phyloP scores from a whole-genome alignment of 2,888 invertebrate genomes.

The Adelphocoris suturalis region DNA sequence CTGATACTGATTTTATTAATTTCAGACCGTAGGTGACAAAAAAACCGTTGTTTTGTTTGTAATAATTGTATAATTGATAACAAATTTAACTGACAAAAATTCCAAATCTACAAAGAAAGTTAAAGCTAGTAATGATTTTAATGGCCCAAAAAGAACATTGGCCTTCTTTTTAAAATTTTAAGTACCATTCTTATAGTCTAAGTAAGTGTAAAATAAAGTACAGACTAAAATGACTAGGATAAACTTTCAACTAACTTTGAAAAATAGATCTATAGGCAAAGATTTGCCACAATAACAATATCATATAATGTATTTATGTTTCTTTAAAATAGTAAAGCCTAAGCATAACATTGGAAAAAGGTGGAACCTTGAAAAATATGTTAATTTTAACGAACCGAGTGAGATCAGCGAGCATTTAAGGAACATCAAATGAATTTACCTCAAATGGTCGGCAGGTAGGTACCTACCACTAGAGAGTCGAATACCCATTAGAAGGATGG shows the following conservation, averaged over 20 bases:
- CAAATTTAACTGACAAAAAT: slow-evolving; percentile 73
- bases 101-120: slow-evolving; percentile 73
- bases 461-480: no score
- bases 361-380: slow-evolving; percentile 49
- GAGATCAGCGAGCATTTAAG: neutral
- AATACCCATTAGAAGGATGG: no score
- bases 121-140: slow-evolving; percentile 73
- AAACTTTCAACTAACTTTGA: slow-evolving; percentile 75
- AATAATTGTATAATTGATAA: slow-evolving; percentile 73
- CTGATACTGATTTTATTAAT: no score
- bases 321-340: slow-evolving; percentile 73
- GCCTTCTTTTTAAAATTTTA: slow-evolving; percentile 61
- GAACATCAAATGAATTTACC: neutral
- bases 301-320: slow-evolving; percentile 70
- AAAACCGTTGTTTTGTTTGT: slow-evolving; percentile 55
- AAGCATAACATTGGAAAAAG: slow-evolving; percentile 73
- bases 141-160: slow-evolving; percentile 68
- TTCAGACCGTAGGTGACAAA: neutral
- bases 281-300: slow-evolving; percentile 75
- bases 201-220: slow-evolving; percentile 70
- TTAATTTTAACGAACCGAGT: neutral
- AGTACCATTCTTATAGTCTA: slow-evolving; percentile 64
- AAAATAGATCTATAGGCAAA: slow-evolving; percentile 76
- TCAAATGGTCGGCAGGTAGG: no score
- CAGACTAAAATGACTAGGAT: slow-evolving; percentile 75